Conservation (phyloP, 2,888 invertebrate species). For the Drosophila neonasuta region DNA sequence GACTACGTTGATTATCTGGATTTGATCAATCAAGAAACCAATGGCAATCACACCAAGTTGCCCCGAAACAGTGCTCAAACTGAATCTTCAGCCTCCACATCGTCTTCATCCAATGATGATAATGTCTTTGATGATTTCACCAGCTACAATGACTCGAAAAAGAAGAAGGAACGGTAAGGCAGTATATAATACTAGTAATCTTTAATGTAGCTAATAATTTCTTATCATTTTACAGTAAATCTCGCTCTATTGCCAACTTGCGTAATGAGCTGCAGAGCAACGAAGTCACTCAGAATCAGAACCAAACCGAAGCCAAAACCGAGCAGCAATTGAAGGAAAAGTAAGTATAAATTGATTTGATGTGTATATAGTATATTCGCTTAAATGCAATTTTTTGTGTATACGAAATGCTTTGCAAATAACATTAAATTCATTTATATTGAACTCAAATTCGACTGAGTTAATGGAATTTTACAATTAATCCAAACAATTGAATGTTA, state of each 20-base stretch:
- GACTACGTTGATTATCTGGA: slow-evolving; percentile 44
- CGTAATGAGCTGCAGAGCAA: slow-evolving; percentile 80
- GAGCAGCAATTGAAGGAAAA: slow-evolving; percentile 42
- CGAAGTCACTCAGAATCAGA: slow-evolving; percentile 60
- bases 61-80: slow-evolving; percentile 9
- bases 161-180: slow-evolving; percentile 68
- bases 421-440: too few species aligned
- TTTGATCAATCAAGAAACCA: slow-evolving; percentile 42
- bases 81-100: slow-evolving; percentile 15
- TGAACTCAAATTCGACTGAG: too few species aligned
- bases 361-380: not conserved
- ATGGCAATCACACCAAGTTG: not conserved
- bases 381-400: not conserved
- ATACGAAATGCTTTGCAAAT: too few species aligned
- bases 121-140: slow-evolving; percentile 78
- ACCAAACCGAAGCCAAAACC: slow-evolving; percentile 16
- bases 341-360: slow-evolving; percentile 21
- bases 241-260: slow-evolving; percentile 79
- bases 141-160: slow-evolving; percentile 68
- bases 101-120: slow-evolving; percentile 60
- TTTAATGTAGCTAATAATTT: not conserved
- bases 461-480: too few species aligned
- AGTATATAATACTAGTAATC: not conserved
- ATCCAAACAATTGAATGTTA: too few species aligned
- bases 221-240: slow-evolving; percentile 60